Base-by-base conservation (phyloP, 2,888 invertebrate species). In the Ophion ellenae region DNA sequence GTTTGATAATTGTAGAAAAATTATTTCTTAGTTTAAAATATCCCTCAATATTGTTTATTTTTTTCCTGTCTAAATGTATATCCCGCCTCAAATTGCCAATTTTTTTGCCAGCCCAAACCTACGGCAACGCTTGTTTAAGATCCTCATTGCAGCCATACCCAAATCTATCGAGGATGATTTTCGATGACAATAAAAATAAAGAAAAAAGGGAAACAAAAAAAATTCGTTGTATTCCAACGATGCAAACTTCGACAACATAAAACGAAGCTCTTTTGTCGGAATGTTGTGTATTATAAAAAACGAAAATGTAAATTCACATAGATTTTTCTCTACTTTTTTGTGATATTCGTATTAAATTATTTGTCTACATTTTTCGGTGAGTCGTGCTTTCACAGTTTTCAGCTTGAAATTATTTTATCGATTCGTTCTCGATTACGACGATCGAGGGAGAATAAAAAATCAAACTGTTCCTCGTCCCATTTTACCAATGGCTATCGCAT, bases 381-480 rank as follows among this genome's bases (percentile, higher is more conserved):
- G 64, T 14, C 53, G 45, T 6, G 9, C 32, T 76, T 6, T 20
- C 5, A 66, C n/a, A 53, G 32, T n/a, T 9, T 57, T 57, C 36
- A 69, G 57, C 40, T 59, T 2, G 40, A 10, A 40, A 67, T 67
- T n/a, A 67, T 77, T 59, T 67, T 77, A 59, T 40, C 24, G 24
- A 24, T 24, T 24, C 24, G 24, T 24, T 17, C 59, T 17, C 24
- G n/a, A 59, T 67, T 28, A 24, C 36, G 24, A 28, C 20, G 32
- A 32, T 67, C 17, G 24, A 67, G 24, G 24, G 59, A 6, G 67
- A 6, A 67, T 59, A 40, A 53, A 40, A 69, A 67, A 53, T 66
- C 53, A 36, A 76, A 36, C 20, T 57, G 57, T 47, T 75, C 4
- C 53, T 24, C 11, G n/a, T 14, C 17, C 63, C n/a, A n/a, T 11